A percentile compares a stretch with the other conserved stretches of the same genome.
phyloP scores from a whole-genome alignment of 2,888 invertebrate species.

The Diachrysia chrysitis region DNA sequence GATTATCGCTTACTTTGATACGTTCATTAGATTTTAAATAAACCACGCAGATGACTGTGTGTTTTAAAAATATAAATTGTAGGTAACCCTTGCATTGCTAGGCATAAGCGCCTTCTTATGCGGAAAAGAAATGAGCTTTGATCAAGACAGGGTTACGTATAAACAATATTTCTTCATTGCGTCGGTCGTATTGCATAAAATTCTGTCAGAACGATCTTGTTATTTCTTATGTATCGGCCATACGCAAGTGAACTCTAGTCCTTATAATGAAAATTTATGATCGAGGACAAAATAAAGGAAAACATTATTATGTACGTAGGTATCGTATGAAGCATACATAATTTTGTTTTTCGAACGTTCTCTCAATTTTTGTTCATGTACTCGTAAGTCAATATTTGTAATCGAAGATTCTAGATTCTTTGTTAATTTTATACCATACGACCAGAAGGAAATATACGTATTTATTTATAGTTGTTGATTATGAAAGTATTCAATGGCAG shows the following conservation, averaged over 20 bases:
- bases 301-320: constrained; percentile 42
- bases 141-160: not conserved
- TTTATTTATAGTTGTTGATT: too few relatives aligned
- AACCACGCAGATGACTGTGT: too few relatives aligned
- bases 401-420: not conserved
- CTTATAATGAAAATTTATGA: constrained; percentile 55
- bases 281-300: constrained; percentile 52
- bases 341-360: constrained; percentile 30
- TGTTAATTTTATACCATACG: not conserved
- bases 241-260: constrained; percentile 35
- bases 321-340: constrained; percentile 41
- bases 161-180: constrained; percentile 21
- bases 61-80: not conserved
- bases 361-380: constrained; percentile 14
- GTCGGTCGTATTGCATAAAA: constrained; percentile 18
- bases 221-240: constrained; percentile 35
- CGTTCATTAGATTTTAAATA: too few relatives aligned
- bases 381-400: constrained; percentile 8
- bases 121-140: not conserved
- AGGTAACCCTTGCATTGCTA: not conserved
- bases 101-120: not conserved
- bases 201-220: constrained; percentile 20
- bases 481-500: too few relatives aligned
- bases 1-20: too few relatives aligned
- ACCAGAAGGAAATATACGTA: too few relatives aligned